A percentile compares a stretch with the other conserved stretches of the same genome.
Evolutionary conservation across 2,113 vertebrate species (phyloP).

Genomic region (Psophia crepitans): DNA sequence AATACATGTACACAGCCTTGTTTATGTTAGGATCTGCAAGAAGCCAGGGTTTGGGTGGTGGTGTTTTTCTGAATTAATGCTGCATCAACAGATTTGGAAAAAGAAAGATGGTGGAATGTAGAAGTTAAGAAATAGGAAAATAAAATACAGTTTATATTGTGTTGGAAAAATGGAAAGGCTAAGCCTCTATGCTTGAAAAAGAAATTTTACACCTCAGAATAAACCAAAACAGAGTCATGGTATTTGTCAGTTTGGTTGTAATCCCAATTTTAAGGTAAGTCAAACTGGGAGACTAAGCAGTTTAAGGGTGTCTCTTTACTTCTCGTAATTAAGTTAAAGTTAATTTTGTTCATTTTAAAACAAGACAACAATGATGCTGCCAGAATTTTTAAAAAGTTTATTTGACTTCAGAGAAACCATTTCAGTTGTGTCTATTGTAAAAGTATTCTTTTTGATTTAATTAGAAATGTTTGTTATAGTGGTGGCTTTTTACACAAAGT

Average conservation of each 20-base stretch:
- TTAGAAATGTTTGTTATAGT: conserved; percentile 48
- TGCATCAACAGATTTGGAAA: background rate
- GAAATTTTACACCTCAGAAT: conserved; percentile 48
- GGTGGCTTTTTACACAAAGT: background rate
- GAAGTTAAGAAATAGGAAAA: conserved; percentile 38
- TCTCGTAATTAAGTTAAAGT: background rate
- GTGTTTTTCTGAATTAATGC: conserved; percentile 38
- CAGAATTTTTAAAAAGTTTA: conserved; percentile 11
- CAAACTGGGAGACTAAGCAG: background rate
- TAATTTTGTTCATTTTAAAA: conserved; percentile 36
- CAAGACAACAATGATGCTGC: conserved; percentile 16
- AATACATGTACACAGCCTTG: background rate
- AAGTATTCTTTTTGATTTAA: conserved; percentile 29
- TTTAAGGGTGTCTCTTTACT: background rate
- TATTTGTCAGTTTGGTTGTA: conserved; percentile 12
- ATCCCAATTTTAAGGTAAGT: background rate
- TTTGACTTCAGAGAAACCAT: conserved; percentile 22
- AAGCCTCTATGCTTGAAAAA: conserved; percentile 4
- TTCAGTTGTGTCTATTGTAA: background rate
- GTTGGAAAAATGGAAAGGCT: background rate
- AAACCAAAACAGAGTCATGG: background rate
- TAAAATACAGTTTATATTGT: background rate
- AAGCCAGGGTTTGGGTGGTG: background rate
- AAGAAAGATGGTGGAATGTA: background rate
- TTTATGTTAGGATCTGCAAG: conserved; percentile 27